Evolutionary conservation across 1,140 invertebrate species (phyloP).

Genomic region (Pseudachorutes palmiensis): DNA sequence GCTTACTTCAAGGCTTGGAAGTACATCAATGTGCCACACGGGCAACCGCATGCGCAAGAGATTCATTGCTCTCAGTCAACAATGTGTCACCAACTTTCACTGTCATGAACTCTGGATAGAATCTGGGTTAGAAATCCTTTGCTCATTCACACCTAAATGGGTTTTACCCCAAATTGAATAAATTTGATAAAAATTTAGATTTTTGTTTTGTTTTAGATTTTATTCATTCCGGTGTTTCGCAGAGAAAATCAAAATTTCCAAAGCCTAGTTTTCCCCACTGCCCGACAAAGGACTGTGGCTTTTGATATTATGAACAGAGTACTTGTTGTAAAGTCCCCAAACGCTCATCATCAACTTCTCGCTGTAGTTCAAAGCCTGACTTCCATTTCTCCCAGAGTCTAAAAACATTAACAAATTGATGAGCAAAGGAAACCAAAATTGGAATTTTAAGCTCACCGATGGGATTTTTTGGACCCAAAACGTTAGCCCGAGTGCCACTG

Average conservation of each 20-base stretch:
- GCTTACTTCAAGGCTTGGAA: constrained; percentile 44
- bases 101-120: too few relatives aligned
- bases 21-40: constrained; percentile 44
- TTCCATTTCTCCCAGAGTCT: constrained; percentile 15
- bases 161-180: not conserved
- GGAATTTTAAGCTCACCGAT: too few relatives aligned
- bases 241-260: constrained; percentile 15
- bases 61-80: constrained; percentile 46
- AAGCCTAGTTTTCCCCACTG: constrained; percentile 22
- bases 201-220: too few relatives aligned
- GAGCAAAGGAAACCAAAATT: too few relatives aligned
- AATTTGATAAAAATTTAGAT: too few relatives aligned
- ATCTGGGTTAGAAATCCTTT: too few relatives aligned
- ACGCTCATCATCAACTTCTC: constrained; percentile 82
- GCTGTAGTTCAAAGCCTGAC: constrained; percentile 63
- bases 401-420: too few relatives aligned
- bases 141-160: not conserved
- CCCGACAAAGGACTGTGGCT: constrained; percentile 22
- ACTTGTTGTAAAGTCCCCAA: constrained; percentile 70
- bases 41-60: constrained; percentile 47
- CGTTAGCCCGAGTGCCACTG: too few relatives aligned
- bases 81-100: constrained; percentile 44
- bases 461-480: too few relatives aligned
- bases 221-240: too few relatives aligned
- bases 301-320: constrained; percentile 38